Evolutionary conservation across 2,113 vertebrate genomes (phyloP), one percentile per base, ranked within the genome.

Genomic region (Prinia subflava): DNA sequence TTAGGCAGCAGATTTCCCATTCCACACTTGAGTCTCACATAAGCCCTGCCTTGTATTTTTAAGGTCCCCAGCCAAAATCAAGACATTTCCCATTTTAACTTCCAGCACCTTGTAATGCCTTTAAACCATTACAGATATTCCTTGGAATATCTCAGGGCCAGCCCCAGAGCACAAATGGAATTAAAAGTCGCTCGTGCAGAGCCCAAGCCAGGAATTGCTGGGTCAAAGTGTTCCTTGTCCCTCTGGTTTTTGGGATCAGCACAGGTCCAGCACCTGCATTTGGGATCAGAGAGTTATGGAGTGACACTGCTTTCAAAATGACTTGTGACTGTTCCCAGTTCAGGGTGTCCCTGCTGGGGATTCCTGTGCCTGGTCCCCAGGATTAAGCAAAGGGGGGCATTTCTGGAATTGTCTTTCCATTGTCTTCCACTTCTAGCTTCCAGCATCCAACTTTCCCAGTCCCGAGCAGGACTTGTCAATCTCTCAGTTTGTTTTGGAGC

Each of bases 51-150:
- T 63, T 83, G 79, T 92, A 37, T 93, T 95, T 79, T 76, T 93
- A 96, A 96, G 80, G 73, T 94, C 91, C 67, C 92, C 33, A 52
- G 89, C 74, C 86, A 89, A 96, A 96, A 95, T 69, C 52, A 79
- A 95, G 87, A 79, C 75, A 60, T 95, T 95, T 93, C 89, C 88
- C 84, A 73, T 50, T 87, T 76, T 59, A 63, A 73, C 76, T 89
- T 64, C 25, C 86, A 57, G 73, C 77, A 86, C 80, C 86, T 80
- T 79, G 88, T 92, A 89, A 90, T 80, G 87, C 94, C 80, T 91
- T 93, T 89, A 95, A 93, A 69, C 53, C 83, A 50, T 80, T 68
- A 74, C 62, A 82, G 18, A 87, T 82, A 95, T 23, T 49, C 91
- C 89, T 65, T 82, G 86, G 94, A 94, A 91, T 83, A 83, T 88